A percentile compares a stretch with the other conserved stretches of the same genome.
phyloP scores from a whole-genome alignment of 64 coral and sea anemone genomes.

The Montipora foliosa region DNA sequence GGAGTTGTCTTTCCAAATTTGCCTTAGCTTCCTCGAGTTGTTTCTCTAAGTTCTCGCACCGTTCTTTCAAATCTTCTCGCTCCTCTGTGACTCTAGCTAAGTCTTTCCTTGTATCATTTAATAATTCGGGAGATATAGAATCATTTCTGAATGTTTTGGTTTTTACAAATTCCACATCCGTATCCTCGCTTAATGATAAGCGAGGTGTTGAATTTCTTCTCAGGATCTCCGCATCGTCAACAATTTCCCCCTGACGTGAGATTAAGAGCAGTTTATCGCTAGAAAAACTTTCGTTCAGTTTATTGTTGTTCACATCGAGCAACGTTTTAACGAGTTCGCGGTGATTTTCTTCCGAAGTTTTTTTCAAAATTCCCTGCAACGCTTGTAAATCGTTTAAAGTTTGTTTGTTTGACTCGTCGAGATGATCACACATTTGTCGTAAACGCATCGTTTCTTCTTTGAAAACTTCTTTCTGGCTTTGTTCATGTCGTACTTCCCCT shows the following conservation, averaged over 20 bases:
- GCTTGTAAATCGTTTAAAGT: neutral
- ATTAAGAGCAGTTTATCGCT: neutral
- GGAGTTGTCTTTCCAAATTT: constrained; percentile 3
- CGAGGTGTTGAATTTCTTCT: neutral
- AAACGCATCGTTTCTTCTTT: neutral
- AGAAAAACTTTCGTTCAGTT: neutral
- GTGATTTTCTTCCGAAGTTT: neutral
- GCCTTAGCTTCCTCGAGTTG: neutral
- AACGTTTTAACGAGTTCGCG: neutral
- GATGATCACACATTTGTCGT: neutral
- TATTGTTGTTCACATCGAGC: neutral
- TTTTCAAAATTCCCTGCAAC: neutral
- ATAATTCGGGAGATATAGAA: neutral
- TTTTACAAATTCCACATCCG: neutral
- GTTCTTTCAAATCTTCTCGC: neutral
- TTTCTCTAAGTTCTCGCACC: neutral
- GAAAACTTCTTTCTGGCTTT: neutral
- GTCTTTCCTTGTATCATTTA: constrained; percentile 20
- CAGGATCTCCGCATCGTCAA: neutral
- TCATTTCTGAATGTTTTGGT: neutral
- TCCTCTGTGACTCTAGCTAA: neutral
- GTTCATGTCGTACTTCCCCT: neutral
- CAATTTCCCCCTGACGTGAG: neutral
- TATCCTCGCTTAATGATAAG: neutral
- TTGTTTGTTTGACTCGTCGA: constrained; percentile 3